Percentiles rank a stretch among this genome's conserved stretches.
Evolutionary conservation across 2,888 invertebrate species (phyloP).

Genomic region (Homarus gammarus): DNA sequence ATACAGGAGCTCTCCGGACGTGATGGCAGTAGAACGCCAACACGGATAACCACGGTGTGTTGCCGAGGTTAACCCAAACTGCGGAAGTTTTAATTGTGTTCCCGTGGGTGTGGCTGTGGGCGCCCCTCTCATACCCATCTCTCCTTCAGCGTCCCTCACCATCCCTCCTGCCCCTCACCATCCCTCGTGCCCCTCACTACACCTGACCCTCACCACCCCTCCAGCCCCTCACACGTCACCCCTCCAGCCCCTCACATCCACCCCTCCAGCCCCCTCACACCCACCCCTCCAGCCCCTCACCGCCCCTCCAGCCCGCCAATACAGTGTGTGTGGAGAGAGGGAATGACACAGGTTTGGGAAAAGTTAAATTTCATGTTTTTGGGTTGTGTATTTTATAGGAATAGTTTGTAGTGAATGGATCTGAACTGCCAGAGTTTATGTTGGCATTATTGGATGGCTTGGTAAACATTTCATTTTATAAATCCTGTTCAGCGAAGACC

Average conservation of each 20-base stretch:
- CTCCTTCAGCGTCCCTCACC: no score
- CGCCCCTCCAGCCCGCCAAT: neutral
- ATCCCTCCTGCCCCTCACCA: no score
- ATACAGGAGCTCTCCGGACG: no score
- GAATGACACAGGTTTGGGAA: slow-evolving; percentile 20
- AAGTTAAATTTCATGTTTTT: slow-evolving; percentile 50
- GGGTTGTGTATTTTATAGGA: slow-evolving; percentile 49
- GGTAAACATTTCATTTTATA: slow-evolving; percentile 1
- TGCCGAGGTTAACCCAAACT: slow-evolving; percentile 30
- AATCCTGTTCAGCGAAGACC: neutral
- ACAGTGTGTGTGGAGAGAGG: slow-evolving; percentile 9
- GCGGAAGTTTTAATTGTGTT: slow-evolving; percentile 51
- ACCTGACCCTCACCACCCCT: neutral
- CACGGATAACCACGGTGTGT: neutral
- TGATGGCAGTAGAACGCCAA: neutral
- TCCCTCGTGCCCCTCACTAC: no score
- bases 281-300: neutral
- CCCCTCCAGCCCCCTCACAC: neutral
- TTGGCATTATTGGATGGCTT: neutral
- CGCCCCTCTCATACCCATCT: neutral
- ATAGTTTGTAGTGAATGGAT: slow-evolving; percentile 58
- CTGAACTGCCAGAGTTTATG: slow-evolving; percentile 32
- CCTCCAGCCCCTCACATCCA: neutral
- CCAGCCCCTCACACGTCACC: neutral
- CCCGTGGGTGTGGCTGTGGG: neutral